Evolutionary conservation across 37 sponge, comb jelly and placozoan genomes (phyloP).

Genomic region (Bolinopsis microptera): DNA sequence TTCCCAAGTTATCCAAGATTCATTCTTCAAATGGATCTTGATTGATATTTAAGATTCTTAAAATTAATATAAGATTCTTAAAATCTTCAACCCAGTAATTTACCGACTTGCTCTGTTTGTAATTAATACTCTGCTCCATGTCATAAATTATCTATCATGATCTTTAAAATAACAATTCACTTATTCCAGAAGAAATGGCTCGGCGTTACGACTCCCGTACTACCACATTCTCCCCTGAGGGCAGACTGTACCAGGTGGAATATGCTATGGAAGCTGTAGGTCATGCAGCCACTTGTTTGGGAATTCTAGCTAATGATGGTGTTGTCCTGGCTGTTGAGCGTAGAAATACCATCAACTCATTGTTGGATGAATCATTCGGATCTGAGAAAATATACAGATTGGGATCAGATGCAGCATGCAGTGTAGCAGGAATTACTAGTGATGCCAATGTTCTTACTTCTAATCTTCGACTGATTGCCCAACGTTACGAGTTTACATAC

Average conservation of each 20-base stretch:
- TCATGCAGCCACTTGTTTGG: conserved; percentile 95
- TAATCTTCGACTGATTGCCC: conserved; percentile 81
- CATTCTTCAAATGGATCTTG: too few relatives aligned
- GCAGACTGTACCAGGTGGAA: conserved; percentile 96
- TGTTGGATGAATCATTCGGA: conserved; percentile 86
- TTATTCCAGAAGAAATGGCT: conserved; percentile 66
- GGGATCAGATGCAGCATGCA: conserved; percentile 85
- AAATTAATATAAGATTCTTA: too few relatives aligned
- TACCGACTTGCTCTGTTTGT: too few relatives aligned
- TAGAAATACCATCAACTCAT: conserved; percentile 82
- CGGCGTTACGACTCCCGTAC: conserved; percentile 94
- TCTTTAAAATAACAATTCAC: not conserved
- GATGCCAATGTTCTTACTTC: conserved; percentile 95
- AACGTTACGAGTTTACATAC: conserved; percentile 81
- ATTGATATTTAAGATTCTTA: too few relatives aligned
- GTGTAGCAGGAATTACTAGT: conserved; percentile 98
- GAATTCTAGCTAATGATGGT: conserved; percentile 92
- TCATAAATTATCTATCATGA: too few relatives aligned
- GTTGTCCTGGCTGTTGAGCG: conserved; percentile 94
- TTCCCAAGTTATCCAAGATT: too few relatives aligned
- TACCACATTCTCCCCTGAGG: conserved; percentile 98
- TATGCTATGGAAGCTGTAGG: conserved; percentile 99
- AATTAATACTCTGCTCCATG: too few relatives aligned
- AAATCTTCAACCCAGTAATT: too few relatives aligned
- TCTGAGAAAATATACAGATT: conserved; percentile 96